Evolutionary conservation across 2,888 invertebrate genomes (phyloP), one percentile per base, ranked within the genome.

Genomic region (Erannis defoliaria): DNA sequence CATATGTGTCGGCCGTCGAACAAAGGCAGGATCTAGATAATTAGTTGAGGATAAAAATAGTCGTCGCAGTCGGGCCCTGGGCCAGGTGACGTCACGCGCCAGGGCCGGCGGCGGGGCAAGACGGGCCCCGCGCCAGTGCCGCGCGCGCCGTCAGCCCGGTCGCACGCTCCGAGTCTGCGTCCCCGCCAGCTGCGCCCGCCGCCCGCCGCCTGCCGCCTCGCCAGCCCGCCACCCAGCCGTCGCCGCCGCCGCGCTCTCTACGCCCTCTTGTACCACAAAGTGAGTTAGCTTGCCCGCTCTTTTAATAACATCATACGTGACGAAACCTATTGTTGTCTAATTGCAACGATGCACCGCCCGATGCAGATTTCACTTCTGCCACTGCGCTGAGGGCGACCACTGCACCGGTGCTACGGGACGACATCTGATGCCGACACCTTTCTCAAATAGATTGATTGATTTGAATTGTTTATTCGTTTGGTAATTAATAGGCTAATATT

Each of bases 61-160:
- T 90, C 83, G 82, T 80, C 82, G 80, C 78, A 78, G 85, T 82
- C 91, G 91, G 91, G 92, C 92, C 92, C 91, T 90, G 92, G 91
- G 90, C 90, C 90, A 89, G 91, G 86, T 92, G 92, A 92, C 92
- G 92, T 92, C 90, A 92, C 87, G 85, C 84, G 86, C 84, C 88
- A 88, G 89, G 86, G 90, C 87, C 86, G 82, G 73, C 85, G 82
- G 90, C 90, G 91, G 92, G 93, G 92, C 90, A 91, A 93, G 89
- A 91, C 90, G 91, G 92, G 93, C 91, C 92, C 92, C 92, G 90
- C 91, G 89, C 88, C 92, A 93, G 92, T 91, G 90, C 86, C 90
- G 92, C 90, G 92, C 90, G 92, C 92, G 92, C 92, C 89, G 90
- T 88, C 92, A 79, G 81, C 81, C 88, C 81, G 88, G 85, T 81